phyloP scores from a whole-genome alignment of 2,888 invertebrate genomes.

The Zeuzera pyrina region DNA sequence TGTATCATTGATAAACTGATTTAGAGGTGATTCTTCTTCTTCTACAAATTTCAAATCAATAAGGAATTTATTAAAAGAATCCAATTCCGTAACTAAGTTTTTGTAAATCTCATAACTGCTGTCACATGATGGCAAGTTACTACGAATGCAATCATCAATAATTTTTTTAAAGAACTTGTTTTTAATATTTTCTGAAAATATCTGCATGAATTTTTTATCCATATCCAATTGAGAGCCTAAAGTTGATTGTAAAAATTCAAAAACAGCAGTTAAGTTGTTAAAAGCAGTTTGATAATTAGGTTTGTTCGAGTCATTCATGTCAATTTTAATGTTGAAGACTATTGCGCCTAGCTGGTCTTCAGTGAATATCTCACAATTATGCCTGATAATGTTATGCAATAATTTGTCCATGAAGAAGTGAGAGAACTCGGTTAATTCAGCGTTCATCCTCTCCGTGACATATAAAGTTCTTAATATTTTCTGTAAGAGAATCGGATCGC shows the following conservation, averaged over 20 bases:
- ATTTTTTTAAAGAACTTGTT: conserved; percentile 58
- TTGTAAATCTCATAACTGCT: conserved; percentile 52
- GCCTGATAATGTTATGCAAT: conserved; percentile 49
- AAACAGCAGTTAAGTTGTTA: conserved; percentile 56
- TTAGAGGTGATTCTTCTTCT: conserved; percentile 45
- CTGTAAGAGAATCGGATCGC: conserved; percentile 46
- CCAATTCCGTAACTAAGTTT: conserved; percentile 51
- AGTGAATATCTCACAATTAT: conserved; percentile 58
- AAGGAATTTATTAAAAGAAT: conserved; percentile 58
- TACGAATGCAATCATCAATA: conserved; percentile 57
- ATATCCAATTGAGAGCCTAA: conserved; percentile 51
- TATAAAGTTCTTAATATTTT: conserved; percentile 54
- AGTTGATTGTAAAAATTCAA: conserved; percentile 60
- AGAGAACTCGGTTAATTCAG: conserved; percentile 55
- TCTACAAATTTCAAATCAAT: conserved; percentile 60
- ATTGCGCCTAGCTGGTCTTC: conserved; percentile 58
- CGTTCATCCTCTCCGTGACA: conserved; percentile 47
- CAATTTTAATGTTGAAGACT: conserved; percentile 55
- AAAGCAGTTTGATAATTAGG: conserved; percentile 58
- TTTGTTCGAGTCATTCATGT: conserved; percentile 36
- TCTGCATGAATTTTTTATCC: conserved; percentile 49
- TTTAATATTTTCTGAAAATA: conserved; percentile 48
- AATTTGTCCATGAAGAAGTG: conserved; percentile 55
- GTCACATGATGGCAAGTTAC: conserved; percentile 53
- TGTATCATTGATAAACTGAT: conserved; percentile 54